A percentile compares a stretch with the other conserved stretches of the same genome.
Evolutionary conservation across 2,888 invertebrate genomes (phyloP).

Genomic region (Spilarctia lutea): DNA sequence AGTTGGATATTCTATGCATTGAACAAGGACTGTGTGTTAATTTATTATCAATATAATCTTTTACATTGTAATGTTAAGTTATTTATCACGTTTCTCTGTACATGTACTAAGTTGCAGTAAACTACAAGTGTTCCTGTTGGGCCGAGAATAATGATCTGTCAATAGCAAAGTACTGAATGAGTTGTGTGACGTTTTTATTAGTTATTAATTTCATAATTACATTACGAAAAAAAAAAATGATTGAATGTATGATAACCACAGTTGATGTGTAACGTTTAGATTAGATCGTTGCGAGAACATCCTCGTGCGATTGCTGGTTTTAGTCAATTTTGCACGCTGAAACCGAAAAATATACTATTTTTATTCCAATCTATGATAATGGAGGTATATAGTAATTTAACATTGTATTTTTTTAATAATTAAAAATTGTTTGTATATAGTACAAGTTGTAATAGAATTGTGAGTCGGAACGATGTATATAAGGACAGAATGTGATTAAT

Average conservation of each 20-base stretch:
- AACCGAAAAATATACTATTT: slow-evolving; percentile 75
- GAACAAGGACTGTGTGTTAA: slow-evolving; percentile 84
- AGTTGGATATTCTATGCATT: slow-evolving; percentile 79
- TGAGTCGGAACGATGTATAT: slow-evolving; percentile 80
- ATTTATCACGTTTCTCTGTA: slow-evolving; percentile 77
- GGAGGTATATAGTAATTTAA: slow-evolving; percentile 82
- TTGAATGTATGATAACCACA: slow-evolving; percentile 65
- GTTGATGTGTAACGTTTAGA: slow-evolving; percentile 65
- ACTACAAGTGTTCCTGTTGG: slow-evolving; percentile 67
- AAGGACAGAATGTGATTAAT: slow-evolving; percentile 73
- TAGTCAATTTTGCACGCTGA: slow-evolving; percentile 83
- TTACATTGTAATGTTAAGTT: slow-evolving; percentile 78
- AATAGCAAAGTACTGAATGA: slow-evolving; percentile 65
- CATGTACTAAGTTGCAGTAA: slow-evolving; percentile 64
- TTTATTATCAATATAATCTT: slow-evolving; percentile 79
- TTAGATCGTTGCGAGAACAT: slow-evolving; percentile 71
- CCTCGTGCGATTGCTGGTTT: slow-evolving; percentile 76
- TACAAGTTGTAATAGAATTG: slow-evolving; percentile 83
- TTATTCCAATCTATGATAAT: slow-evolving; percentile 84
- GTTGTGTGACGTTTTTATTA: slow-evolving; percentile 72
- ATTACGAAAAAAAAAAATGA: slow-evolving; percentile 65
- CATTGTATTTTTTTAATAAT: slow-evolving; percentile 82
- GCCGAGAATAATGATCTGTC: slow-evolving; percentile 75
- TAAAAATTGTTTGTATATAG: slow-evolving; percentile 85
- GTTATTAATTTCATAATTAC: slow-evolving; percentile 62